These are phyloP conservation scores for Corythoichthys haematopterus DNA, from an alignment of 2,113 vertebrate genomes.

Conservation along the genomic window DNA sequence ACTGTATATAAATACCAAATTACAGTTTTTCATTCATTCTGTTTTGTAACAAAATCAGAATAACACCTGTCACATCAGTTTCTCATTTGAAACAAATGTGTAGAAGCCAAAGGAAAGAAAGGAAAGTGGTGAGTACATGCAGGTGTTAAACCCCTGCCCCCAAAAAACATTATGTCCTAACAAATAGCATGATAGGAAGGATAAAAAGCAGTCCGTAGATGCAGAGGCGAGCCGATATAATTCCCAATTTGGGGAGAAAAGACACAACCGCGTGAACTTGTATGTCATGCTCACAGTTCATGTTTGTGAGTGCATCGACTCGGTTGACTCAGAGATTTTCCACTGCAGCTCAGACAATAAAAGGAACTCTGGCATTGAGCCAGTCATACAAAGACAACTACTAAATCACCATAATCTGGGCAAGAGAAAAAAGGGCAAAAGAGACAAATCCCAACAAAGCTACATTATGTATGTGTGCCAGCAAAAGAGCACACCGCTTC, in stretches of 20 bases:
- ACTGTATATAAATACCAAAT: too few relatives aligned
- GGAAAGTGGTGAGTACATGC: neutral
- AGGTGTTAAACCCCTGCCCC: neutral
- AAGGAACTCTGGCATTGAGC: conserved; percentile 43
- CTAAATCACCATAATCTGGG: conserved; percentile 47
- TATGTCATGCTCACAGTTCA: conserved; percentile 16
- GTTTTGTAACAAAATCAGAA: neutral
- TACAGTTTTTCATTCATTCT: neutral
- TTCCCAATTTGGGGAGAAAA: neutral
- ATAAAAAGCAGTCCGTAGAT: neutral
- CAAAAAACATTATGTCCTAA: neutral
- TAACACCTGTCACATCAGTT: neutral
- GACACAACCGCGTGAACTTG: neutral
- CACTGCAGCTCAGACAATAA: conserved; percentile 41
- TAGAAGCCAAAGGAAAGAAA: neutral
- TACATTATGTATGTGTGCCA: conserved; percentile 17
- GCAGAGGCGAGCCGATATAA: neutral
- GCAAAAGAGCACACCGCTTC: conserved; percentile 28
- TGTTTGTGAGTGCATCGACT: conserved; percentile 24
- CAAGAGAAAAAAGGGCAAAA: conserved; percentile 11
- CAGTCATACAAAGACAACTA: conserved; percentile 35
- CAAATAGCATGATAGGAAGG: neutral
- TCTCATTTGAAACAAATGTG: neutral
- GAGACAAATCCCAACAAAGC: conserved; percentile 32
- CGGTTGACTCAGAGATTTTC: conserved; percentile 53